Evolutionary conservation across 2,113 vertebrate species (phyloP).

Genomic region (Oryzias woworae): DNA sequence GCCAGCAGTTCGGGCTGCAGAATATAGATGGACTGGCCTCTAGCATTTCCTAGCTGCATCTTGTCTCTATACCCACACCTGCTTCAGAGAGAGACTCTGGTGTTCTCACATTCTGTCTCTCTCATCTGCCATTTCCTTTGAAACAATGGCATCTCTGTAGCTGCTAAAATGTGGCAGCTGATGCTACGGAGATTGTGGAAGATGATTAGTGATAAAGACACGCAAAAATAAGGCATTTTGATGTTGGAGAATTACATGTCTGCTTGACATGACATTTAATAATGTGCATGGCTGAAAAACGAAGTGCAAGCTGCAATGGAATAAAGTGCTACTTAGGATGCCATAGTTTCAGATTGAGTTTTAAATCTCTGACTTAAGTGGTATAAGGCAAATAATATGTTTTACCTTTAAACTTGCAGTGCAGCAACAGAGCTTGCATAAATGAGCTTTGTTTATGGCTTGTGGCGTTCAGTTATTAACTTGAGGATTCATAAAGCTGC

Average conservation of each 20-base stretch:
- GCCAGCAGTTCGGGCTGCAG: slow-evolving; percentile 55
- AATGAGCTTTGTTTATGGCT: slow-evolving; percentile 34
- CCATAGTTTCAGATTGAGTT: slow-evolving; percentile 24
- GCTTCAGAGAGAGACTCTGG: slow-evolving; percentile 37
- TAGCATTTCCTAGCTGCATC: slow-evolving; percentile 54
- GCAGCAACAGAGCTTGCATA: slow-evolving; percentile 23
- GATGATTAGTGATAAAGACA: background rate
- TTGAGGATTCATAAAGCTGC: background rate
- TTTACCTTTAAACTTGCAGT: slow-evolving; percentile 39
- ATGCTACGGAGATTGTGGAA: background rate
- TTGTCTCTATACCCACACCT: slow-evolving; percentile 57
- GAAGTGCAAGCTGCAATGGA: slow-evolving; percentile 14
- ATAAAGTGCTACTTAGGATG: slow-evolving; percentile 10
- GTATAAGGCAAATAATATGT: slow-evolving; percentile 34
- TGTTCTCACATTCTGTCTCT: slow-evolving; percentile 53
- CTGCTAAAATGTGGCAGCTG: slow-evolving; percentile 1
- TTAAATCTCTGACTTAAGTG: slow-evolving; percentile 39
- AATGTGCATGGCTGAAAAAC: slow-evolving; percentile 9
- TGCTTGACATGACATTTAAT: slow-evolving; percentile 5
- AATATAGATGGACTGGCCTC: slow-evolving; percentile 56
- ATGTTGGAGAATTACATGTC: slow-evolving; percentile 6
- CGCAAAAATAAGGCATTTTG: background rate
- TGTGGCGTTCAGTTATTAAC: slow-evolving; percentile 17
- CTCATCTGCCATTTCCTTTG: slow-evolving; percentile 46
- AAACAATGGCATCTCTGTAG: slow-evolving; percentile 42